Evolutionary conservation across 2,797 vertebrate species (phyloP), one percentile per base, ranked within the genome.

Genomic region (Xiphorhynchus erythropygius): DNA sequence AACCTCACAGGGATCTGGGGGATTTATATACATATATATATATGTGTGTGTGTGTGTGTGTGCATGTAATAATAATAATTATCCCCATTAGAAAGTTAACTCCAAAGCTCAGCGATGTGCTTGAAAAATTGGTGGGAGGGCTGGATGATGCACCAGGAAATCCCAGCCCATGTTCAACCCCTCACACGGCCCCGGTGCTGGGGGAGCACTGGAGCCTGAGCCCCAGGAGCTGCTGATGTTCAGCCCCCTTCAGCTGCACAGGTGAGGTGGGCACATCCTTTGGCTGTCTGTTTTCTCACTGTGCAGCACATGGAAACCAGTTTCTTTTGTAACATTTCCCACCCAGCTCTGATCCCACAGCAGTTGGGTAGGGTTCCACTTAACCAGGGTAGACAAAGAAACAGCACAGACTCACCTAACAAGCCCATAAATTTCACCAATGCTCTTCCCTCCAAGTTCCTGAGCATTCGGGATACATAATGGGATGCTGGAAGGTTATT

Each of bases 1-100:
- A 98, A 97, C 95, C 96, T 97, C 96, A 73, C 0, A 6, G 94
- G 94, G 92, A 97, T 88, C 92, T 96, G 95, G 84, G 25, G 18
- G 33, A 5, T 14, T 27, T 59, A 59, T 39, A 57, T 84, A 18
- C 53, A 10, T 60, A 28, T 60, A 3, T 42, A 11, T 44, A 9
- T 42, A 8, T 47, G 7, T 47, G 12, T 50, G 4, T 50, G 27
- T 52, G 49, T 52, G 50, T 30, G 28, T 52, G 50, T 30, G 25
- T 95, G 93, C 53, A 87, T 92, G 96, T 87, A 97, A 97, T 96
- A 97, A 94, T 97, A 97, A 97, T 96, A 97, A 95, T 97, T 94
- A 89, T 84, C 32, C 90, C 96, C 81, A 80, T 96, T 84, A 90
- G 94, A 92, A 97, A 32, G 21, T 78, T 87, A 92, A 57, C 87